A percentile compares a stretch with the other conserved stretches of the same genome.
phyloP scores from a whole-genome alignment of 2,888 invertebrate species.

The Chloromyia formosa region DNA sequence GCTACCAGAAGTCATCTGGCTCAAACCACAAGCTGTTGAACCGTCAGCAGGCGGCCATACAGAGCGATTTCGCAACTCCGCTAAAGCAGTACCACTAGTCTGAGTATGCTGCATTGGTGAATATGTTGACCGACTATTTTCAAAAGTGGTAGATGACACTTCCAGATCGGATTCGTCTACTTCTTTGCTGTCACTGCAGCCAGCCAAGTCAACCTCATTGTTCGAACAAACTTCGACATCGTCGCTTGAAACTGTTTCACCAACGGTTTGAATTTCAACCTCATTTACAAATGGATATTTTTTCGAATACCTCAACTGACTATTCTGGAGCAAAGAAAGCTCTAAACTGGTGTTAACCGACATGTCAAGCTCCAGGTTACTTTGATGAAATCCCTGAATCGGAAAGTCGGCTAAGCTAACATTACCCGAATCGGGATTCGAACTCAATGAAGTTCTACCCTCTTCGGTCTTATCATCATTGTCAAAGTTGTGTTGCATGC shows the following conservation, averaged over 20 bases:
- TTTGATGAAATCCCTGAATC: conserved; percentile 49
- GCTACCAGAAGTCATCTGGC: conserved; percentile 43
- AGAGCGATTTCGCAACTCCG: conserved; percentile 38
- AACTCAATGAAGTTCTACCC: conserved; percentile 47
- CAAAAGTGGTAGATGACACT: not conserved
- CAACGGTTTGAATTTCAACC: conserved; percentile 43
- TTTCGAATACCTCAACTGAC: conserved; percentile 52
- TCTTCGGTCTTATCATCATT: not conserved
- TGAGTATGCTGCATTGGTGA: conserved; percentile 24
- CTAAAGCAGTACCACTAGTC: conserved; percentile 39
- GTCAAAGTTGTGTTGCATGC: conserved; percentile 53
- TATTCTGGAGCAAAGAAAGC: conserved; percentile 57
- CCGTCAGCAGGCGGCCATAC: not conserved
- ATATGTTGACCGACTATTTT: conserved; percentile 43
- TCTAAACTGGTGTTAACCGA: conserved; percentile 56
- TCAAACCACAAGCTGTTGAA: conserved; percentile 41
- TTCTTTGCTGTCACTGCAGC: not conserved
- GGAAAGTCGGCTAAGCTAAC: conserved; percentile 61
- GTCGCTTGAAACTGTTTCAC: conserved; percentile 37
- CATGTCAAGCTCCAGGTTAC: conserved; percentile 24
- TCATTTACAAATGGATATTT: conserved; percentile 47
- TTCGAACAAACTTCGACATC: not conserved
- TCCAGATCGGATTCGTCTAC: not conserved
- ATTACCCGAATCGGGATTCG: conserved; percentile 63
- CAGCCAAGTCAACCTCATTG: not conserved